A percentile compares a stretch with the other conserved stretches of the same genome.
phyloP scores from a whole-genome alignment of 2,888 invertebrate species.

The Acleris sparsana region DNA sequence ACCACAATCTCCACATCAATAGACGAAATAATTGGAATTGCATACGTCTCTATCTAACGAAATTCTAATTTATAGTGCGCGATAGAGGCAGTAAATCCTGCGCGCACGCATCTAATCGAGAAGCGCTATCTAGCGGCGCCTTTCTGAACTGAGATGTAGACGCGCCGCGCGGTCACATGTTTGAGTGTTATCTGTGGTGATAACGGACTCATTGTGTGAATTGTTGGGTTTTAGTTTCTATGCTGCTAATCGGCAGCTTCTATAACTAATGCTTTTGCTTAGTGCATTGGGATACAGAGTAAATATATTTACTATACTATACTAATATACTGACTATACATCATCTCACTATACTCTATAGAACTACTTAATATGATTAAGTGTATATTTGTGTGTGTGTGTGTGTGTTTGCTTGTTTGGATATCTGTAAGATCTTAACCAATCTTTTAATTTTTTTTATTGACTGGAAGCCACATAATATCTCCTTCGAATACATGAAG shows the following conservation, averaged over 20 bases:
- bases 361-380: no score
- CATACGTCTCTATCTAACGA: constrained; percentile 80
- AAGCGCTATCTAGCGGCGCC: constrained; percentile 77
- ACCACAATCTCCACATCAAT: constrained; percentile 40
- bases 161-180: constrained; percentile 54
- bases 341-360: no score
- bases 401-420: no score
- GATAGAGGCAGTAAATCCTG: constrained; percentile 78
- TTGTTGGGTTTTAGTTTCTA: constrained; percentile 41
- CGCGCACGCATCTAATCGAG: constrained; percentile 75
- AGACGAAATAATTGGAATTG: constrained; percentile 75
- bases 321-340: no score
- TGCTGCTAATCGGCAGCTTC: neutral
- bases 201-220: constrained; percentile 45
- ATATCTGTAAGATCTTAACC: no score
- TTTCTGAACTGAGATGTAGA: constrained; percentile 76
- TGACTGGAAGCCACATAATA: no score
- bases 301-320: no score
- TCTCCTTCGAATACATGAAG: no score
- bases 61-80: constrained; percentile 81
- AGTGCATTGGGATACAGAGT: no score
- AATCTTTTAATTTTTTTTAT: no score
- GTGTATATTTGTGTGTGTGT: no score
- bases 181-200: constrained; percentile 54
- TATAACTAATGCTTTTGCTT: constrained; percentile 1